Conservation (phyloP, 2,113 vertebrate species). For the Trochalopteron elliotii region DNA sequence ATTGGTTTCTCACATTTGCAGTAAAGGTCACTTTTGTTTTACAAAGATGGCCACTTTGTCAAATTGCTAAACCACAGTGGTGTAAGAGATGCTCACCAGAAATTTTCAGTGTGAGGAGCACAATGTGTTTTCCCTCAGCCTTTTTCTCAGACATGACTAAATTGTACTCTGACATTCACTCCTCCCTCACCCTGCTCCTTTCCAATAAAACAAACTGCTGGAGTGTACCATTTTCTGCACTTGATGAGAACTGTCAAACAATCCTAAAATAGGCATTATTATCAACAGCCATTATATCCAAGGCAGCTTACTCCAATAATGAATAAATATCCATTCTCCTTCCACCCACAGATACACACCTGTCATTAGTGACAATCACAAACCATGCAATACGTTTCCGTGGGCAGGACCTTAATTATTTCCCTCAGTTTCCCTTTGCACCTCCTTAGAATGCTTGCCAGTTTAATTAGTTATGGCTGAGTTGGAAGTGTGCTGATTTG, state of each 20-base stretch:
- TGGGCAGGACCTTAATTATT: neutral
- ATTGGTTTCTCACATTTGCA: neutral
- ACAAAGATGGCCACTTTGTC: neutral
- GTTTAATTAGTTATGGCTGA: neutral
- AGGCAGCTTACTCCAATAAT: neutral
- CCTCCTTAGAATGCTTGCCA: neutral
- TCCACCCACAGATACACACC: neutral
- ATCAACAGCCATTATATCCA: neutral
- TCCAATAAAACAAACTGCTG: neutral
- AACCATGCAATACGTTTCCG: fast-evolving
- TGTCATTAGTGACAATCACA: neutral
- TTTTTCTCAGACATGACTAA: neutral
- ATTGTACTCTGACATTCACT: neutral
- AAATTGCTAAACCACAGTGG: neutral
- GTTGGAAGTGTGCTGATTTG: neutral
- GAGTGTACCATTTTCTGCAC: neutral
- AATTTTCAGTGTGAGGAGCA: neutral
- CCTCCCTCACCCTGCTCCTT: neutral
- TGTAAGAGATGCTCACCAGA: neutral
- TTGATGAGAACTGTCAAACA: neutral
- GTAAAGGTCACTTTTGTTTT: neutral
- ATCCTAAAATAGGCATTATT: neutral
- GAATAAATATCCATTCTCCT: neutral
- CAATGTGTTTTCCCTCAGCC: neutral
- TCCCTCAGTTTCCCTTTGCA: neutral